phyloP scores from a whole-genome alignment of 2,113 vertebrate genomes.

The Choloepus hoffmanni region DNA sequence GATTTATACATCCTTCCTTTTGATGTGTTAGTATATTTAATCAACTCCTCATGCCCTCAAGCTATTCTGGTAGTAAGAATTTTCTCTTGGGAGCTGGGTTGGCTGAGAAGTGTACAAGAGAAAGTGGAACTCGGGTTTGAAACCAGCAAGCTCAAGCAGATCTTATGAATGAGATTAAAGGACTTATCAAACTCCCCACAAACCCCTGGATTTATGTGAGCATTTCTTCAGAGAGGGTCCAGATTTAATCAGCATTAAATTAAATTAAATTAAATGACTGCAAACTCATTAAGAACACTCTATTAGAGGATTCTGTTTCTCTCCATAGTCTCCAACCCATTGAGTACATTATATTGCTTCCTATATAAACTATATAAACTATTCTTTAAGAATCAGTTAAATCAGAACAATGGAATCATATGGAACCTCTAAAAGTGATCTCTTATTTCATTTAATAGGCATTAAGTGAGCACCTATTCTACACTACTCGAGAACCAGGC shows the following conservation, averaged over 20 bases:
- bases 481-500: not conserved
- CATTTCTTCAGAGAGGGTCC: not conserved
- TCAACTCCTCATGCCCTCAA: not conserved
- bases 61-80: not conserved
- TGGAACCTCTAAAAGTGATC: not conserved
- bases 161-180: not conserved
- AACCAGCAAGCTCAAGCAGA: not conserved
- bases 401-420: not conserved
- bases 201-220: not conserved
- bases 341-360: not conserved
- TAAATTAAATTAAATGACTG: not conserved
- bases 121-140: constrained; percentile 4
- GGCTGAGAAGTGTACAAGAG: not conserved
- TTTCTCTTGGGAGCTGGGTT: not conserved
- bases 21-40: constrained; percentile 44
- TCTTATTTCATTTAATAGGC: not conserved
- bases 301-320: not conserved
- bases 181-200: not conserved
- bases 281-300: not conserved
- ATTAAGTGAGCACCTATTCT: not conserved
- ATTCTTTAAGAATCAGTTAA: not conserved
- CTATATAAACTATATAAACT: not conserved
- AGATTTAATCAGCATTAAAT: not conserved
- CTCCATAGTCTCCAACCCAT: not conserved
- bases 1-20: not conserved